These are phyloP conservation scores for Andrena fulva DNA, from an alignment of 2,888 invertebrate genomes.

Conservation along the genomic window DNA sequence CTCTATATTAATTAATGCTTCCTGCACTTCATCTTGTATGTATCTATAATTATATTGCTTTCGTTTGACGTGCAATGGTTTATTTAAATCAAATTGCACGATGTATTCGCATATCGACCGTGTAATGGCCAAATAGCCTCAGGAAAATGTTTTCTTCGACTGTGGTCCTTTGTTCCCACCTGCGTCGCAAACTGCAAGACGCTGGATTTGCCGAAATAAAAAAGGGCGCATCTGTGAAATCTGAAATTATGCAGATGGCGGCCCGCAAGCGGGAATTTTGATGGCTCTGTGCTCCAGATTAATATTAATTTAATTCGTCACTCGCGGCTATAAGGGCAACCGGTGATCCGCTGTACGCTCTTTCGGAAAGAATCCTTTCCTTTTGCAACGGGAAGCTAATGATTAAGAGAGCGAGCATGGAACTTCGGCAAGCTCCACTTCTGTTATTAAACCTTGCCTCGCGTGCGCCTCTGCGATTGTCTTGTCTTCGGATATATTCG, in stretches of 20 bases:
- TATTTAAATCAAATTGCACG: neutral
- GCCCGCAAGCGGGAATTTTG: slow-evolving; percentile 73
- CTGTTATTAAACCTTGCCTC: slow-evolving; percentile 47
- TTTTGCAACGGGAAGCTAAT: slow-evolving; percentile 76
- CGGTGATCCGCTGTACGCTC: slow-evolving; percentile 65
- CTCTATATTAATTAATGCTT: too few species aligned
- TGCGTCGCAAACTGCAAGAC: neutral
- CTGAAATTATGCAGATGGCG: slow-evolving; percentile 81
- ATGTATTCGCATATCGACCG: neutral
- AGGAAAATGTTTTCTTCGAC: neutral
- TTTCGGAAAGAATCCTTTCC: slow-evolving; percentile 63
- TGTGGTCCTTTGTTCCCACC: neutral
- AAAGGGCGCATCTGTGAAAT: slow-evolving; percentile 72
- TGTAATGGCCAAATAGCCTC: neutral
- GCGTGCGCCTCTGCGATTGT: slow-evolving; percentile 50
- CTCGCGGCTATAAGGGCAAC: slow-evolving; percentile 78
- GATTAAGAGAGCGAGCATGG: slow-evolving; percentile 74
- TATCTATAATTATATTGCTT: neutral
- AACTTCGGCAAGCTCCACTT: slow-evolving; percentile 37
- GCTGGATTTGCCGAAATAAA: slow-evolving; percentile 50
- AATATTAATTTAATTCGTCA: slow-evolving; percentile 83
- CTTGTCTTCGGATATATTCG: slow-evolving; percentile 23
- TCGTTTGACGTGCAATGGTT: neutral
- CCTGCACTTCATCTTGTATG: too few species aligned
- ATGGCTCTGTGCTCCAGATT: slow-evolving; percentile 80